Evolutionary conservation across 2,797 vertebrate species (phyloP), one percentile per base, ranked within the genome.

Genomic region (Hypotaenidia okinawae): DNA sequence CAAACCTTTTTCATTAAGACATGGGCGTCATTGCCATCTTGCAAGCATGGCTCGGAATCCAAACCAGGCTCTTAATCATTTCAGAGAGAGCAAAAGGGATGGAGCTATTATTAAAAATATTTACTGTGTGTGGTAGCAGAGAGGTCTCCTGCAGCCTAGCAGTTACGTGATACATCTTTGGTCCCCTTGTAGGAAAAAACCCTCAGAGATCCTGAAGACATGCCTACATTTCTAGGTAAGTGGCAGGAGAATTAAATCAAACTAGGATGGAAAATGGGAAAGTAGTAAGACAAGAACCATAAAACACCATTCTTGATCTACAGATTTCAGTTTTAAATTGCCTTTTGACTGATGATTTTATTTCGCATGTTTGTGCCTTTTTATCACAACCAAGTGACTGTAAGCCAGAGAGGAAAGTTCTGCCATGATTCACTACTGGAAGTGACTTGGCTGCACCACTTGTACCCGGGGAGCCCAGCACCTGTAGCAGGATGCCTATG

Each of bases 341-440:
- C 10, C 41, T 85, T 87, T 64, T 87, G 9, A 49, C 28, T 16
- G 52, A 77, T 28, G 16, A 47, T 55, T 10, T 15, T n/a, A 35
- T 45, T 86, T 57, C 49, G 33, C 9, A 30, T 62, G 78, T 81
- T 62, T 63, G 16, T 43, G 10, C 35, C 37, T 69, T 83, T 79
- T 74, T 59, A 51, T n/a, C 35, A 21, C 49, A 67, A 54, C 5
- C 17, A 35, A 49, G 11, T 13, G 35, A 67, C 47, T 43, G 67
- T 49, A 79, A 90, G 59, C 61, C 24, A 49, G 43, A 45, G 64
- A 54, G 22, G 51, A 24, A 45, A 35, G 30, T 52, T 81, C 52
- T 49, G 23, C 18, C 0, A 1, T 0, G 12, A 43, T 16, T 54
- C 49, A 27, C 54, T 17, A 0, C 24, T 28, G 68, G 33, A 22